Conservation (phyloP, 1,140 invertebrate species). For the Lysiphlebus fabarum region DNA sequence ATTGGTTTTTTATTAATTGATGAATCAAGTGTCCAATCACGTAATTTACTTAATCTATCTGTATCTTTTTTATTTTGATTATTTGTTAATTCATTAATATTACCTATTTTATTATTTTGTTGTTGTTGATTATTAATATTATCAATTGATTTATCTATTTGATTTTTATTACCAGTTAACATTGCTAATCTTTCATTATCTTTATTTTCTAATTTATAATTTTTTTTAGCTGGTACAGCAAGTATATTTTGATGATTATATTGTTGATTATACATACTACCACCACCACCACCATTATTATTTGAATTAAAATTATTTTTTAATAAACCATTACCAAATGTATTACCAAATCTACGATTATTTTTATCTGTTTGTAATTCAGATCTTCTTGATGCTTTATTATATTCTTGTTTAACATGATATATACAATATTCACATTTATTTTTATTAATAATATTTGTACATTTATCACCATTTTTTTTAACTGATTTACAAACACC, state of each 20-base stretch:
- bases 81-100: constrained; percentile 40
- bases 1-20: no score
- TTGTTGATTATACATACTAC: constrained; percentile 16
- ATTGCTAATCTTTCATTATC: constrained; percentile 58
- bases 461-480: constrained; percentile 74
- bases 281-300: constrained; percentile 25
- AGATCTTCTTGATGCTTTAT: constrained; percentile 71
- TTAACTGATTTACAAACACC: constrained; percentile 77
- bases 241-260: constrained; percentile 46
- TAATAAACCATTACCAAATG: constrained; percentile 58
- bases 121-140: no score
- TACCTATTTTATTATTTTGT: no score
- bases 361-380: constrained; percentile 69
- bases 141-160: no score
- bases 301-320: constrained; percentile 15
- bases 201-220: constrained; percentile 56
- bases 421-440: constrained; percentile 83
- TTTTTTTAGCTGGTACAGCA: constrained; percentile 60
- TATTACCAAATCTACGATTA: constrained; percentile 38
- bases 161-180: constrained; percentile 27
- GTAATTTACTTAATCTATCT: constrained; percentile 60
- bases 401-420: constrained; percentile 85
- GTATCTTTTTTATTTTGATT: constrained; percentile 61
- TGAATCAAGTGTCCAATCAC: no score
- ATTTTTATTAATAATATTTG: constrained; percentile 68